phyloP scores from a whole-genome alignment of 2,797 vertebrate species.

The Chiroxiphia lanceolata region DNA sequence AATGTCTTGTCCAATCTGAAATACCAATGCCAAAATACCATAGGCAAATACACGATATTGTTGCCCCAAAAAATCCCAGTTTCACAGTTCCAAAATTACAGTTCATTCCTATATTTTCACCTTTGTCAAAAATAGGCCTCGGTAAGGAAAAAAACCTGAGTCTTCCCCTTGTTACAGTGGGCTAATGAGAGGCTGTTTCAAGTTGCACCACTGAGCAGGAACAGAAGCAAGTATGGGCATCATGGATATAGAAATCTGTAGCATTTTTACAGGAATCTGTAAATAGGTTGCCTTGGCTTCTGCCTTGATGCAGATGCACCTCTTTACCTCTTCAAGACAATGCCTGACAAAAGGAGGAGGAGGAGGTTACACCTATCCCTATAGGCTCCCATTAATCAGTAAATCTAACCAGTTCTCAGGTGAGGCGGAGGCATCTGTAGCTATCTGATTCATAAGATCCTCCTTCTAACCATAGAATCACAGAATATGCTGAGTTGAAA shows the following conservation, averaged over 20 bases:
- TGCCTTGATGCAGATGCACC: neutral
- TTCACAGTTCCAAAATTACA: neutral
- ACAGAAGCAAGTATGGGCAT: neutral
- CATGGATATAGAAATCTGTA: neutral
- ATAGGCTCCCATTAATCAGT: neutral
- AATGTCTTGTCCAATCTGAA: slow-evolving; percentile 2
- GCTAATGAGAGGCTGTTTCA: neutral
- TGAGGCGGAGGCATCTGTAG: neutral
- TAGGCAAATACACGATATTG: neutral
- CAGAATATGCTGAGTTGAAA: neutral
- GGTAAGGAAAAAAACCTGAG: neutral
- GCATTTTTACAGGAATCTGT: neutral
- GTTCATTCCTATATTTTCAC: neutral
- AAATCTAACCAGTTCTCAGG: neutral
- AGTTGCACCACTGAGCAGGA: neutral
- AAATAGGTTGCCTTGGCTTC: neutral
- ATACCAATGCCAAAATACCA: neutral
- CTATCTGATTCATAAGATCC: neutral
- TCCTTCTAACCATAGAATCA: neutral
- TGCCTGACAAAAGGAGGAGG: neutral
- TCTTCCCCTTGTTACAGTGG: neutral
- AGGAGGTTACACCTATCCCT: neutral
- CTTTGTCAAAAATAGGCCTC: neutral
- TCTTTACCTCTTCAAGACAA: neutral
- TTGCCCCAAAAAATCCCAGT: neutral